Conservation (phyloP, 1,140 invertebrate species). For the Eciton burchellii region DNA sequence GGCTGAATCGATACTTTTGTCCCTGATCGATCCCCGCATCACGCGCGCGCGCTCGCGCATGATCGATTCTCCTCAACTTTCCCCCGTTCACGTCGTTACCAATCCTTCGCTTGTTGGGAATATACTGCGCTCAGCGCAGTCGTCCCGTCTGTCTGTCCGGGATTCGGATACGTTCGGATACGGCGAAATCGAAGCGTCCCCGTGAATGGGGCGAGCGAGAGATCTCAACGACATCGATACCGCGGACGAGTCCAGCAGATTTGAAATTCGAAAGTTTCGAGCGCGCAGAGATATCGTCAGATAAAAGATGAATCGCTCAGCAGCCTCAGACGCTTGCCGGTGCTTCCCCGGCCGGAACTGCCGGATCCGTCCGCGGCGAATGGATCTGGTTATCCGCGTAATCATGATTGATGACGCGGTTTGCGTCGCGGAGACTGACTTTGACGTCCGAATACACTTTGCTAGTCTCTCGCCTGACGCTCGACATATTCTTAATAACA, state of each 20-base stretch:
- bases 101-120: constrained; percentile 34
- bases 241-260: not conserved
- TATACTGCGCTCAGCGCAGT: constrained; percentile 8
- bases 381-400: not conserved
- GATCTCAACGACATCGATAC: not conserved
- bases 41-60: constrained; percentile 1
- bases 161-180: constrained; percentile 24
- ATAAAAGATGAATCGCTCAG: constrained; percentile 6
- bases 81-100: not conserved
- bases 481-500: not conserved
- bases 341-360: not conserved
- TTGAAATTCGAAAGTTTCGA: too few relatives aligned
- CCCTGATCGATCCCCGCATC: constrained; percentile 37
- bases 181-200: constrained; percentile 17
- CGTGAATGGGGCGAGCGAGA: not conserved
- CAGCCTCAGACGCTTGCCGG: not conserved
- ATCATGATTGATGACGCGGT: constrained; percentile 11
- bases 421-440: not conserved
- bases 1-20: constrained; percentile 63
- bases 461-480: not conserved
- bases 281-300: not conserved
- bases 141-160: constrained; percentile 4
- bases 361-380: constrained; percentile 1
- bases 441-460: not conserved
- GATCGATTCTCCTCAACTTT: constrained; percentile 51